Evolutionary conservation across 2,888 invertebrate species (phyloP).

Genomic region (Callinectes sapidus): DNA sequence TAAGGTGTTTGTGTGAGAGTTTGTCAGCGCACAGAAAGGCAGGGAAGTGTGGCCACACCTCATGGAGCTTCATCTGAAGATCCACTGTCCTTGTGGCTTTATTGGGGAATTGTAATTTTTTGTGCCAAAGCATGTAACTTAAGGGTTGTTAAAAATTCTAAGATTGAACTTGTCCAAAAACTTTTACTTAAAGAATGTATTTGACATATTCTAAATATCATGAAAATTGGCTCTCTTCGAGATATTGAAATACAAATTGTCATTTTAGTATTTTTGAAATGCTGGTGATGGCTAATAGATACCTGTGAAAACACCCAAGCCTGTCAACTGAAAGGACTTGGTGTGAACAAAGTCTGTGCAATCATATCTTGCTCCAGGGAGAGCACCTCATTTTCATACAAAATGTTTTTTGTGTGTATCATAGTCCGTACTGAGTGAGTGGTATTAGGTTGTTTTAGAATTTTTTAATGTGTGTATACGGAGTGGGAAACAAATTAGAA

Average conservation of each 20-base stretch:
- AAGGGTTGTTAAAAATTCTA: background rate
- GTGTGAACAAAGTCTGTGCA: constrained; percentile 53
- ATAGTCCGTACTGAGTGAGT: constrained; percentile 58
- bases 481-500: constrained; percentile 56
- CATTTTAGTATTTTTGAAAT: constrained; percentile 11
- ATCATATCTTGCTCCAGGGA: constrained; percentile 53
- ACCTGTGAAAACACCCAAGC: constrained; percentile 9
- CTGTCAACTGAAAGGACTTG: background rate
- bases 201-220: background rate
- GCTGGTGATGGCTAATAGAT: background rate
- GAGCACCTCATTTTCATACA: constrained; percentile 53
- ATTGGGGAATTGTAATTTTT: constrained; percentile 16
- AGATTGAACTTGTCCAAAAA: background rate
- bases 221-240: constrained; percentile 46
- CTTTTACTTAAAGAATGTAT: background rate
- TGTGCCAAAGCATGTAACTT: constrained; percentile 48
- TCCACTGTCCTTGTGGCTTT: background rate
- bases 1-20: constrained; percentile 56
- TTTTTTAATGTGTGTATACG: constrained; percentile 60
- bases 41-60: constrained; percentile 20
- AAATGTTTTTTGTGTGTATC: constrained; percentile 53
- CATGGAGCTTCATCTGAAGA: background rate
- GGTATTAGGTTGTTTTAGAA: constrained; percentile 56
- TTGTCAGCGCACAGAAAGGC: constrained; percentile 54
- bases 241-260: background rate